Evolutionary conservation across 2,797 vertebrate species (phyloP).

Genomic region (Cetoscarus ocellatus): DNA sequence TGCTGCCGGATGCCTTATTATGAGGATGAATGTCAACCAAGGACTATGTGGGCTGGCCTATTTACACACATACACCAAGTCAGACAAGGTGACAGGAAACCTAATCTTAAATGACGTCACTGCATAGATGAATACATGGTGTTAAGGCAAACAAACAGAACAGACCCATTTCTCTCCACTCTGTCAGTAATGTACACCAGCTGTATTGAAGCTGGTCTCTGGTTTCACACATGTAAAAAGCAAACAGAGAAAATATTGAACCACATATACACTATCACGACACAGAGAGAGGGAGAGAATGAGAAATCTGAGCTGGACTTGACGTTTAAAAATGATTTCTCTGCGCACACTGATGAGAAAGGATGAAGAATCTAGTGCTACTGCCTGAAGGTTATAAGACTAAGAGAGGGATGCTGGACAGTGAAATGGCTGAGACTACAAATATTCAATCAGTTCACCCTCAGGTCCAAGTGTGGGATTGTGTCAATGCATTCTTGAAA

Average conservation of each 20-base stretch:
- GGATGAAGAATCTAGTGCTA: too few relatives aligned
- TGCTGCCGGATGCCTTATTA: slow-evolving; percentile 59
- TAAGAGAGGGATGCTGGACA: too few relatives aligned
- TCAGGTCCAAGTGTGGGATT: too few relatives aligned
- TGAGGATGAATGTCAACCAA: slow-evolving; percentile 34
- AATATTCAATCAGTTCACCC: too few relatives aligned
- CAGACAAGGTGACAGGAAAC: slow-evolving; percentile 59
- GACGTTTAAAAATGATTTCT: slow-evolving; percentile 57
- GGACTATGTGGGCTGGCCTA: slow-evolving; percentile 26
- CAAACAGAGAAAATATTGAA: slow-evolving; percentile 65
- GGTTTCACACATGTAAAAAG: slow-evolving; percentile 46
- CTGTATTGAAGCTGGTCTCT: slow-evolving; percentile 36
- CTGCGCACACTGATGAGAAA: slow-evolving; percentile 34
- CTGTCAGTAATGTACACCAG: slow-evolving; percentile 34
- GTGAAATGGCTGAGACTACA: too few relatives aligned
- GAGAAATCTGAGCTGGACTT: slow-evolving; percentile 43
- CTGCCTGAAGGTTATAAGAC: too few relatives aligned
- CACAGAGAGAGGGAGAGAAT: slow-evolving; percentile 11
- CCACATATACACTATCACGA: slow-evolving; percentile 29
- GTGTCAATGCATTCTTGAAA: too few relatives aligned
- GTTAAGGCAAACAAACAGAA: slow-evolving; percentile 31
- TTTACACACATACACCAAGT: slow-evolving; percentile 6
- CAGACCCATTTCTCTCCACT: slow-evolving; percentile 13
- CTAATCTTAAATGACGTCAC: slow-evolving; percentile 36
- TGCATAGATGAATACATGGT: background rate